A percentile compares a stretch with the other conserved stretches of the same genome.
Conservation (phyloP, 2,113 vertebrate species). For the Dendropsophus ebraccatus region DNA sequence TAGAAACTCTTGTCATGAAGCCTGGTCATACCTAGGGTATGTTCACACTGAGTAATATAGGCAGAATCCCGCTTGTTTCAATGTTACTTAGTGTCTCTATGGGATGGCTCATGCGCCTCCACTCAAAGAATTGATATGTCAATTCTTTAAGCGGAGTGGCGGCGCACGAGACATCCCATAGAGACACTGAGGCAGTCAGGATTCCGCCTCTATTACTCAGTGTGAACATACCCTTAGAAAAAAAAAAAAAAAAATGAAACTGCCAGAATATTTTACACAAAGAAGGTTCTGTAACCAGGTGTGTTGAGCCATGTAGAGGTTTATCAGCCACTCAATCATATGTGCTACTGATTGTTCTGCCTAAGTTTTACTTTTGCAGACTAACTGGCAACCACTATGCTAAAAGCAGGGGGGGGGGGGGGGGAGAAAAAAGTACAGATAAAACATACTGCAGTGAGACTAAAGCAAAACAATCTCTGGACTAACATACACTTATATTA, state of each 20-base stretch:
- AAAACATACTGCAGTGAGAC: slow-evolving; percentile 84
- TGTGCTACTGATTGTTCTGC: slow-evolving; percentile 79
- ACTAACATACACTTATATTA: slow-evolving; percentile 89
- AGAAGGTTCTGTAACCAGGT: not conserved
- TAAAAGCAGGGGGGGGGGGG: slow-evolving; percentile 66
- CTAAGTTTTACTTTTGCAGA: slow-evolving; percentile 73
- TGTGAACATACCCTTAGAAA: no score
- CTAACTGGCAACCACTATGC: slow-evolving; percentile 82
- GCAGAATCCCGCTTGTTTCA: no score
- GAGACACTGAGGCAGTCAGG: no score
- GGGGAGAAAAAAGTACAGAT: slow-evolving; percentile 72
- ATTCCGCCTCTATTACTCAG: no score
- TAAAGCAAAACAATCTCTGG: slow-evolving; percentile 83
- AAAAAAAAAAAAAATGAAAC: not conserved
- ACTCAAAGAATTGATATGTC: no score
- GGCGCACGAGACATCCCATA: no score
- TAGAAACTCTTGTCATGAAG: no score
- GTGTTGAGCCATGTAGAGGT: not conserved
- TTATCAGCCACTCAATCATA: not conserved
- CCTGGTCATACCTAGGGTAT: no score
- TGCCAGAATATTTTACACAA: not conserved
- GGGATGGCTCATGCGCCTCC: no score
- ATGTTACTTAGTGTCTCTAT: no score
- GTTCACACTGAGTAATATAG: no score
- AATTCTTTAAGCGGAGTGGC: no score